phyloP scores from a whole-genome alignment of 2,888 invertebrate species.

The Lacanobia wlatinum region DNA sequence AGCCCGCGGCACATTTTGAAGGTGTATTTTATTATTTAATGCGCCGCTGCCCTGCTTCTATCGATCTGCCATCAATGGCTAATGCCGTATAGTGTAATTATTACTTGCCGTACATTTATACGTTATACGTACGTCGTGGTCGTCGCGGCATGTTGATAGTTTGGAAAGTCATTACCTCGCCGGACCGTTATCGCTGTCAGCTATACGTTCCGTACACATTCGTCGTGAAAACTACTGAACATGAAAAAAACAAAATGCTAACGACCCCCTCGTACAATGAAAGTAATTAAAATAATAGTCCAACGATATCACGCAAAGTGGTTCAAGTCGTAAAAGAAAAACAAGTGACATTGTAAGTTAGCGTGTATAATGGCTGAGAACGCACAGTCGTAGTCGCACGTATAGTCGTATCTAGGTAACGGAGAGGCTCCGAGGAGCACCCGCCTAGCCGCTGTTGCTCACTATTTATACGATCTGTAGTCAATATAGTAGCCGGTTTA shows the following conservation, averaged over 20 bases:
- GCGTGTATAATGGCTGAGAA: slow-evolving; percentile 55
- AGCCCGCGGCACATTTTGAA: slow-evolving; percentile 72
- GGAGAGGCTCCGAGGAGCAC: slow-evolving; percentile 60
- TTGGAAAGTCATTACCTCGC: slow-evolving; percentile 79
- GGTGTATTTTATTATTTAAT: slow-evolving; percentile 73
- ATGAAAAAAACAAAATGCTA: slow-evolving; percentile 77
- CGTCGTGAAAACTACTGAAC: slow-evolving; percentile 78
- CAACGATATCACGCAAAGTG: slow-evolving; percentile 84
- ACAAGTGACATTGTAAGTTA: slow-evolving; percentile 71
- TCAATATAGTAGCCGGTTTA: slow-evolving; percentile 79
- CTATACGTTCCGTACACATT: slow-evolving; percentile 72
- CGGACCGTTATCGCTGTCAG: slow-evolving; percentile 72
- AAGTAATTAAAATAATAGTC: slow-evolving; percentile 89
- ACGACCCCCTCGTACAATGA: slow-evolving; percentile 82
- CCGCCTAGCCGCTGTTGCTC: slow-evolving; percentile 60
- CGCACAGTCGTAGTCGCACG: slow-evolving; percentile 14
- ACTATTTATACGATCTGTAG: slow-evolving; percentile 74
- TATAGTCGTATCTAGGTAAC: slow-evolving; percentile 70
- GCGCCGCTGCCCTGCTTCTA: slow-evolving; percentile 68
- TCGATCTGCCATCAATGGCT: slow-evolving; percentile 75
- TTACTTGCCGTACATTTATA: slow-evolving; percentile 70
- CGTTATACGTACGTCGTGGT: slow-evolving; percentile 26
- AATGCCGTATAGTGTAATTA: slow-evolving; percentile 72
- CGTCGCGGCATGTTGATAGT: slow-evolving; percentile 67
- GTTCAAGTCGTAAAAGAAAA: slow-evolving; percentile 77